phyloP scores from a whole-genome alignment of 1,140 invertebrate genomes.

The Tetragonula clypearis region DNA sequence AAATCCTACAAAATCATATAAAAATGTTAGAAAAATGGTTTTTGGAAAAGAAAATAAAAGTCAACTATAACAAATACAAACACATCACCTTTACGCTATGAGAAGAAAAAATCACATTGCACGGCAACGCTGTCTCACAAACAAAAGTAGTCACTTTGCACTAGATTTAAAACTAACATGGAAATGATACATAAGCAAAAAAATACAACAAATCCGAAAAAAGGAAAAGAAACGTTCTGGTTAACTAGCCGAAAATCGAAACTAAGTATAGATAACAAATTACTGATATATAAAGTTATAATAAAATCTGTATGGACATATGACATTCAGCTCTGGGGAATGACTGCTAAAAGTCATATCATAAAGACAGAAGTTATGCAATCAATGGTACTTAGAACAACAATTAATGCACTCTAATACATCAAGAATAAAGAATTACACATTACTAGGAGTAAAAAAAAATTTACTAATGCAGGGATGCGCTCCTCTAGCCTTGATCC shows the following conservation, averaged over 20 bases:
- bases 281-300: background rate
- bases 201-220: background rate
- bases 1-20: background rate
- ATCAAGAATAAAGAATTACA: background rate
- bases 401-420: background rate
- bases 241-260: background rate
- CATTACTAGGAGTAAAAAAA: too few species aligned
- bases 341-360: background rate
- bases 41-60: background rate
- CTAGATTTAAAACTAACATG: background rate
- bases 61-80: background rate
- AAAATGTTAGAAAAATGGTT: background rate
- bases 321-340: background rate
- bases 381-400: background rate
- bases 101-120: background rate
- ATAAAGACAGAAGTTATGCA: background rate
- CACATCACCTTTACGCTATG: background rate
- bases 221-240: background rate
- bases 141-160: background rate
- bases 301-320: background rate
- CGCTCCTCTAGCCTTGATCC: too few species aligned
- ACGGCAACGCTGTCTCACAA: background rate
- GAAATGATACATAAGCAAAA: background rate
- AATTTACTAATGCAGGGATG: too few species aligned
- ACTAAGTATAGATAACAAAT: background rate